Base-by-base conservation (phyloP, 37 sponge, comb jelly and placozoan species). In the Tethya wilhelma region DNA sequence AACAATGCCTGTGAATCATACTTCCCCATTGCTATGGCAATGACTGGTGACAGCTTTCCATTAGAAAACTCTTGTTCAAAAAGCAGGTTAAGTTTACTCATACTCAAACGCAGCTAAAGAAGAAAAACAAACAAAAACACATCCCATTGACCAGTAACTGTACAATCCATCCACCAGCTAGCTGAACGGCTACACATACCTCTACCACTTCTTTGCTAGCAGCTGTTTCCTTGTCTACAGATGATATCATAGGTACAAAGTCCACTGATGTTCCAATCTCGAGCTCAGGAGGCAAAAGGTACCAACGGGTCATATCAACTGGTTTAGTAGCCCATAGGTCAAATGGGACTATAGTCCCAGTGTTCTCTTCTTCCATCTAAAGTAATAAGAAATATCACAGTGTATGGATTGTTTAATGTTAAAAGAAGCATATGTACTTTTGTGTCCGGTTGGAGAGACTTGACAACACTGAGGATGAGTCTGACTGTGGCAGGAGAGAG, bases 401-500 rank as follows among this genome's bases (percentile, higher is more conserved):
- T 49, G 17, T 49, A 49, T 17, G 55, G 17, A 49, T 20, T 49
- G 17, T 20, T 20, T 17, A 20, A 20, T 17, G 55, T 49, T 11
- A 11, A 49, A 49, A 49, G 11, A 49, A 17, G 17, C 17, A 79
- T 75, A 44, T 73, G 17, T 43, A 71, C 71, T 31, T 71, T 41
- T 30, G 29, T 30, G 28, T 41, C 60, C 23, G 60, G 20, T 37
- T 63, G 71, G 38, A 81, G 67, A 30, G 91, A 60, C 58, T 81
- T 39, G 26, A 81, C 34, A 2, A 85, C 81, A 34, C 59, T 37
- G 22, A 90, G 77, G 25, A 90, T 46, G 25, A 90, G 78, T 44
- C 91, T 80, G 59, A 90, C 82, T 26, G 88, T 80, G 29, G 82
- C 32, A 26, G 91, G 91, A 34, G 82, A 90, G 45, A 90, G 30